Base-by-base conservation (phyloP, 2,113 vertebrate species). In the Tetrao urogallus region DNA sequence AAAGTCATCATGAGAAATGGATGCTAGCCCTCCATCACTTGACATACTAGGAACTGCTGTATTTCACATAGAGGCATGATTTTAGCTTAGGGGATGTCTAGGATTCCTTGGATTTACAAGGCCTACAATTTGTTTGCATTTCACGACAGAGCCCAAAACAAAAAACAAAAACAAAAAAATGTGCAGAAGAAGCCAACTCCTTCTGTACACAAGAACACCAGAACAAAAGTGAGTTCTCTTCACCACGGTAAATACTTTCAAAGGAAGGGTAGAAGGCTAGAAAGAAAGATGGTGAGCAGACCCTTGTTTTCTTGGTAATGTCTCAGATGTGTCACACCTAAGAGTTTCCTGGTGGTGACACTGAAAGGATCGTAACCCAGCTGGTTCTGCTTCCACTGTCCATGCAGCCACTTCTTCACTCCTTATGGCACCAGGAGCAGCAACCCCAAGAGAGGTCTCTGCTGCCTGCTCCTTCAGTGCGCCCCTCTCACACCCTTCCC, bases 351-450 rank as follows among this genome's bases (percentile, higher is more conserved):
- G 60, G 34, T 71, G 67, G 60, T 72, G 74, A 77, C 18, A 24
- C 52, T 64, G 82, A 54, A 72, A 91, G 20, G 25, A 50, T 82
- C 82, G 71, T 64, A 76, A 42, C 45, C 42, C 47, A 42, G 19
- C 40, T 95, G 52, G 56, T 47, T 43, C 73, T 0, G 2, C 34
- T 80, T 72, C 42, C 64, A 66, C 7, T 6, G 52, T 83, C 14
- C 11, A 42, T 64, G 54, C 24, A 76, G 38, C 10, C 42, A 66
- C 71, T 60, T 43, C 67, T 56, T n/a, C 67, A 13, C 38, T 60
- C 13, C 0, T 11, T 2, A 36, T 0, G 15, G 36, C 0, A 1
- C 0, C 3, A 14, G 12, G 61, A 19, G 13, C 11, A 54, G 81
- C 25, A 72, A 15, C 11, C 60, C 83, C 77, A 4, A 48, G 40